Conservation (phyloP, 1,140 invertebrate species). For the Batillaria attramentaria region DNA sequence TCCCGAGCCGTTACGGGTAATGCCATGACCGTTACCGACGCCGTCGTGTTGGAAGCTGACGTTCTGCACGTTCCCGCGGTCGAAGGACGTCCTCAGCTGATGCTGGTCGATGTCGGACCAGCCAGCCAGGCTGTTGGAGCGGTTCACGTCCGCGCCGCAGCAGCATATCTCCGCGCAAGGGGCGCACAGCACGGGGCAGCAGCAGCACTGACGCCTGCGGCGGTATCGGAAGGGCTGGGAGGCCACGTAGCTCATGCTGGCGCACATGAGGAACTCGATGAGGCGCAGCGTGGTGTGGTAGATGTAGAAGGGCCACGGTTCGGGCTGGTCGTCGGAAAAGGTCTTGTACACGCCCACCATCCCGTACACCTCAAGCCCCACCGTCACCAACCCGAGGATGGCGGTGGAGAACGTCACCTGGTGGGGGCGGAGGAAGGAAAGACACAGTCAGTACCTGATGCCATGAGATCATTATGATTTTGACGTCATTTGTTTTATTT, state of each 20-base stretch:
- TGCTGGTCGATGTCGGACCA: conserved; percentile 12
- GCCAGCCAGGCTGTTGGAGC: background rate
- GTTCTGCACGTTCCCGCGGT: background rate
- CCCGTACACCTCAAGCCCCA: conserved; percentile 86
- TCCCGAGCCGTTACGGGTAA: background rate
- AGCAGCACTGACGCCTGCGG: background rate
- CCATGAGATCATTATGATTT: too few relatives aligned
- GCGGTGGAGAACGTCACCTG: conserved; percentile 88
- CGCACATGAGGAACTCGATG: conserved; percentile 87
- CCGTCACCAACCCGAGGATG: conserved; percentile 85
- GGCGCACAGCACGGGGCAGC: conserved; percentile 33
- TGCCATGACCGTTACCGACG: background rate
- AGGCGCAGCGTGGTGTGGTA: conserved; percentile 88
- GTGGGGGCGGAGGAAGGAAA: too few relatives aligned
- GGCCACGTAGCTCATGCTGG: conserved; percentile 86
- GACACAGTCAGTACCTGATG: too few relatives aligned
- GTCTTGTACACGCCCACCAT: conserved; percentile 81
- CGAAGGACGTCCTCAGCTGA: background rate
- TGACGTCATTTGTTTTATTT: too few relatives aligned
- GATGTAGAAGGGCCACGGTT: conserved; percentile 89
- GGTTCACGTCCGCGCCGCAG: conserved; percentile 16
- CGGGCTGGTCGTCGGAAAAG: conserved; percentile 63
- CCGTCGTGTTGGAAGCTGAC: background rate
- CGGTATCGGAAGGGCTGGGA: conserved; percentile 72
- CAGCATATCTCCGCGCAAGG: conserved; percentile 37